These are phyloP conservation scores for Drosophila malerkotliana DNA, from an alignment of 1,140 invertebrate species.

Conservation along the genomic window DNA sequence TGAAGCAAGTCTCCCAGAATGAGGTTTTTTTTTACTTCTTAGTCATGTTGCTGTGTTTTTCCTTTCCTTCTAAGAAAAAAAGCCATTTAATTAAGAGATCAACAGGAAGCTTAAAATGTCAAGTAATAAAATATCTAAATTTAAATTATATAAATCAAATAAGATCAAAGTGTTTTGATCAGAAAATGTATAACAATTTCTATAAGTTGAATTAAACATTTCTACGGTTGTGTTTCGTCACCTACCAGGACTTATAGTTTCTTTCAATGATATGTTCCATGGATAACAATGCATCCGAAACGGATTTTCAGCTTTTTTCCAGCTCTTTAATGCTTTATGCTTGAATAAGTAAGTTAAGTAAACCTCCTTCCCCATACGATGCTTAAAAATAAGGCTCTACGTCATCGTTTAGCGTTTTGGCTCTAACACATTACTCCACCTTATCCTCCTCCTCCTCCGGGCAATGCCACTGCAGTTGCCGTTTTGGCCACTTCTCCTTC, in stretches of 20 bases:
- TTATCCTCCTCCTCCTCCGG: neutral
- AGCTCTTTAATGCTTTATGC: slow-evolving; percentile 30
- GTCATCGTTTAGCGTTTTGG: slow-evolving; percentile 54
- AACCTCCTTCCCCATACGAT: slow-evolving; percentile 33
- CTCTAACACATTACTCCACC: slow-evolving; percentile 8
- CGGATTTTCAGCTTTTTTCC: slow-evolving; percentile 8
- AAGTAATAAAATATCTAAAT: slow-evolving; percentile 2
- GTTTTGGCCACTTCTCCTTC: slow-evolving; percentile 7
- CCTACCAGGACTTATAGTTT: neutral
- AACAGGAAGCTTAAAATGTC: slow-evolving; percentile 1
- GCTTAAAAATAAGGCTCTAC: slow-evolving; percentile 53
- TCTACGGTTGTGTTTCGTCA: no score
- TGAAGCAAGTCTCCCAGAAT: slow-evolving; percentile 19
- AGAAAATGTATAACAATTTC: neutral
- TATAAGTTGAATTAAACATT: neutral
- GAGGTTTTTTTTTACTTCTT: slow-evolving; percentile 6
- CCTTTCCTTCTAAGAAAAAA: slow-evolving; percentile 5
- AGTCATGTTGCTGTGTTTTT: neutral
- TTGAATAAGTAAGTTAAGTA: slow-evolving; percentile 69
- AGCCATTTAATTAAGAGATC: neutral
- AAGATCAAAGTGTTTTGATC: neutral
- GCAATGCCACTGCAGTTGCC: slow-evolving; percentile 30
- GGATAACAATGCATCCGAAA: slow-evolving; percentile 38
- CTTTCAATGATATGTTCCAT: slow-evolving; percentile 21
- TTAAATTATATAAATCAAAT: neutral